phyloP scores from a whole-genome alignment of 2,888 invertebrate species.

The Eupithecia vulgata region DNA sequence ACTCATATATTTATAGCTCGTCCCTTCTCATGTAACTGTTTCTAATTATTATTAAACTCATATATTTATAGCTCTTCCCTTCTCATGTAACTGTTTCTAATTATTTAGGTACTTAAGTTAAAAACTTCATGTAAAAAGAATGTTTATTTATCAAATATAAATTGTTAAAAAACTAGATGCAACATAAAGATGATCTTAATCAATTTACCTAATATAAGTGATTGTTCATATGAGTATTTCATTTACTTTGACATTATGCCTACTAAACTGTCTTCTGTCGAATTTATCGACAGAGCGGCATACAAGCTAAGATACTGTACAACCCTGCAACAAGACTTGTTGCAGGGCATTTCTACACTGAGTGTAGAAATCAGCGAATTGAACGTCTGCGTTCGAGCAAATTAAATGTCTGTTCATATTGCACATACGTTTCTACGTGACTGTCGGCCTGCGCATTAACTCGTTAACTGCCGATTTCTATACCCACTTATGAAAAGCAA shows the following conservation, averaged over 20 bases:
- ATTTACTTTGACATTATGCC: slow-evolving; percentile 14
- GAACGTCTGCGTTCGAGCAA: not conserved
- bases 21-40: slow-evolving; percentile 29
- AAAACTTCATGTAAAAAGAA: slow-evolving; percentile 48
- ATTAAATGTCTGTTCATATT: too few relatives aligned
- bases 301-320: not conserved
- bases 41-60: slow-evolving; percentile 25
- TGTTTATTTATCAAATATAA: slow-evolving; percentile 61
- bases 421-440: not conserved
- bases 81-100: slow-evolving; percentile 36
- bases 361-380: not conserved
- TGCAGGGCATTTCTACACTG: too few relatives aligned
- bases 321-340: too few relatives aligned
- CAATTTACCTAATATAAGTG: slow-evolving; percentile 48
- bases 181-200: slow-evolving; percentile 41
- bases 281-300: not conserved
- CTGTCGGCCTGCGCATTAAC: not conserved
- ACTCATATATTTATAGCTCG: slow-evolving; percentile 3
- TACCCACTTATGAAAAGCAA: not conserved
- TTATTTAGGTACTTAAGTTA: slow-evolving; percentile 37
- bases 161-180: slow-evolving; percentile 49
- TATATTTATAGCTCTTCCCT: slow-evolving; percentile 12
- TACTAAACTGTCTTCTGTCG: not conserved
- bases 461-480: not conserved
- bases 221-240: slow-evolving; percentile 41